phyloP scores from a whole-genome alignment of 2,113 vertebrate genomes.

The Larimichthys crocea region DNA sequence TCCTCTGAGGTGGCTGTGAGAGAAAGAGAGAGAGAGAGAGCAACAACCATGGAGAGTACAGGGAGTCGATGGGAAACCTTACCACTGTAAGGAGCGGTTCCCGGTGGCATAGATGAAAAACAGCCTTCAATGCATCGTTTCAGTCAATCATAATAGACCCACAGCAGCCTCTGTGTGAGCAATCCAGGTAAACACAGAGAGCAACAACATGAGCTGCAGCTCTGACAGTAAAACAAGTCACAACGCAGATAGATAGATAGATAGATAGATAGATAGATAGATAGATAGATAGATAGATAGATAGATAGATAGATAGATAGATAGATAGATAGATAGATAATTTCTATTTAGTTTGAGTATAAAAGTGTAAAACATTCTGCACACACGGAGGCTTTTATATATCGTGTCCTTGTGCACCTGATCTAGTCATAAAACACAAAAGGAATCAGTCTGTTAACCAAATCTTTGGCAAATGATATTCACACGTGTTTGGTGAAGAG shows the following conservation, averaged over 20 bases:
- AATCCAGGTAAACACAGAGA: constrained; percentile 85
- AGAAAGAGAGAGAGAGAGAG: constrained; percentile 48
- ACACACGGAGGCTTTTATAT: constrained; percentile 9
- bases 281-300: constrained; percentile 34
- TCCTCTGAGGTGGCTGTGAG: constrained; percentile 58
- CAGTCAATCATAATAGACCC: constrained; percentile 83
- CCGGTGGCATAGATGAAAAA: constrained; percentile 83
- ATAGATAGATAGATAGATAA: background rate
- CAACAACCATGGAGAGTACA: constrained; percentile 60
- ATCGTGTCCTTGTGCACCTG: constrained; percentile 17
- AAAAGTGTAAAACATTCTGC: background rate
- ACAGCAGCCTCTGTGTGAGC: constrained; percentile 82
- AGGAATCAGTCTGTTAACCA: constrained; percentile 43
- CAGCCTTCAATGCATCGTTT: constrained; percentile 82
- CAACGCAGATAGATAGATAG: constrained; percentile 32
- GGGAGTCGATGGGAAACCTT: constrained; percentile 76
- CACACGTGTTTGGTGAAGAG: constrained; percentile 52
- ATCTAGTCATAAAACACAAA: constrained; percentile 48
- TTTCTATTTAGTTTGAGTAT: background rate
- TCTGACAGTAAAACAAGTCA: constrained; percentile 40
- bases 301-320: constrained; percentile 19
- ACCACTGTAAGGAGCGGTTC: constrained; percentile 79
- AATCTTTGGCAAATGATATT: constrained; percentile 48
- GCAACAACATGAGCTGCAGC: constrained; percentile 73
- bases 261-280: constrained; percentile 27